Evolutionary conservation across 2,113 vertebrate species (phyloP), one percentile per base, ranked within the genome.

Genomic region (Bagarius yarrelli): DNA sequence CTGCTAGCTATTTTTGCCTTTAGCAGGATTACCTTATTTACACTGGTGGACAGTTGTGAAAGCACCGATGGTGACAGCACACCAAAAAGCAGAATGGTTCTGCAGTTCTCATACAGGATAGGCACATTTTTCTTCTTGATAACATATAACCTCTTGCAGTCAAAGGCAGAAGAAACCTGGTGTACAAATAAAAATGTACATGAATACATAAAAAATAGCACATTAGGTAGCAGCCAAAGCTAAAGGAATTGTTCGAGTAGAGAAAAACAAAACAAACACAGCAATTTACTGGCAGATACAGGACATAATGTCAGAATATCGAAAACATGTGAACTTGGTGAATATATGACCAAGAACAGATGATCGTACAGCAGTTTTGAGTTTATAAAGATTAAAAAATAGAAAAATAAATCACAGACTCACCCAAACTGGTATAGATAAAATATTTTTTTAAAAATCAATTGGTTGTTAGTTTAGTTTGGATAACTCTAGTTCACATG

Each of bases 51-150:
- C 63, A 88, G 80, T 82, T 91, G 90, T 36, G 85, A 52, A 0
- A 93, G 72, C 0, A 70, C 76, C 12, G 80, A 75, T 71, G 84
- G 79, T 88, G 91, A 86, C 79, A 92, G 23, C 0, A 91, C 61
- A 25, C 90, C 91, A 88, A 87, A 91, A 27, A 82, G 73, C 44
- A 93, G 79, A 16, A 83, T 57, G 12, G 88, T 85, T 32, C 73
- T 88, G 80, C 53, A 93, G 84, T 87, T 92, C 64, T 93, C 91
- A 74, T 32, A 70, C 79, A 19, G 82, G 75, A 92, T 32, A 27
- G 81, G 64, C 21, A 74, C 84, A 84, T 30, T 27, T 18, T 27
- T 83, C 81, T 86, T 94, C 87, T 91, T 94, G n/a, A 88, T 69
- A 53, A 91, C 75, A 78, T 90, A 91, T 25, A 89, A 63, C 5